These are phyloP conservation scores for Macrophya annulata DNA, from an alignment of 2,888 invertebrate genomes.

Conservation along the genomic window DNA sequence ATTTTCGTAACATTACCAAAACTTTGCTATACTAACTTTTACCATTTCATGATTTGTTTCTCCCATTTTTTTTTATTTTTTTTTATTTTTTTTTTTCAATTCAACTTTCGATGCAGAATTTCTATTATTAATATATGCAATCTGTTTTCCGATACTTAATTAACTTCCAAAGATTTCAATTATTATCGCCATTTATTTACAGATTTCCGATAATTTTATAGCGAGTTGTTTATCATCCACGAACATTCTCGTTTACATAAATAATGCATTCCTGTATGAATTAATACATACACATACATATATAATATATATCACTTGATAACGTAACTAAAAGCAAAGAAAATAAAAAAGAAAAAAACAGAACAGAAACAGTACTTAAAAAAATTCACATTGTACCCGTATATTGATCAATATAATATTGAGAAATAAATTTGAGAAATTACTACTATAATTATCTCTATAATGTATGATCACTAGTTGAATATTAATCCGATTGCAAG, in stretches of 20 bases:
- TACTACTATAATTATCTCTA: conserved; percentile 11
- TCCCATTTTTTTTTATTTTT: neutral
- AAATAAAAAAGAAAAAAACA: neutral
- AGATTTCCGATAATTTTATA: neutral
- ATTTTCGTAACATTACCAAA: conserved; percentile 5
- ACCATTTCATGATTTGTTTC: neutral
- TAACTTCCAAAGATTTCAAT: neutral
- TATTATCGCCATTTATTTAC: neutral
- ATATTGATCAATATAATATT: neutral
- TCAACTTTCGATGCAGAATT: neutral
- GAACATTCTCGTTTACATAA: conserved; percentile 5
- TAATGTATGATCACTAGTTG: neutral
- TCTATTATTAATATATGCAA: neutral
- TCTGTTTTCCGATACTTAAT: neutral
- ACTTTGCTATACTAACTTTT: neutral
- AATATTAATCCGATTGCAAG: conserved; percentile 47
- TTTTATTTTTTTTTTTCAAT: neutral
- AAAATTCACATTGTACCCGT: neutral
- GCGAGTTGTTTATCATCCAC: neutral
- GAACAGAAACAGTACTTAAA: neutral
- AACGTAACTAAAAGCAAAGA: neutral
- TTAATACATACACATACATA: neutral
- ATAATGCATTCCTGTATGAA: neutral
- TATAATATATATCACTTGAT: conserved; percentile 8
- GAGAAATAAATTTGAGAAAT: conserved; percentile 17